Percentiles rank a stretch among this genome's conserved stretches.
Conservation (phyloP, 2,888 invertebrate species). For the Torymus texanus region DNA sequence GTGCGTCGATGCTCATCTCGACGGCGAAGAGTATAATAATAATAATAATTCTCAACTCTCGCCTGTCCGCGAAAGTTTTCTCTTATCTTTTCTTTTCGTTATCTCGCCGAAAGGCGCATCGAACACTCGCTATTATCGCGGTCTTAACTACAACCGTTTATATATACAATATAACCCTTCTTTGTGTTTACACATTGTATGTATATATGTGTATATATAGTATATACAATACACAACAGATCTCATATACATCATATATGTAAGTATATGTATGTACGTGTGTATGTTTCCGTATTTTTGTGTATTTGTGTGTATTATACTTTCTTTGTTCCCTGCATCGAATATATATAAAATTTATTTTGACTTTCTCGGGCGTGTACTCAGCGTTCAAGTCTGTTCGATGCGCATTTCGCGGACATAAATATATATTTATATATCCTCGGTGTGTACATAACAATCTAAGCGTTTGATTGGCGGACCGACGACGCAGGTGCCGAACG, state of each 20-base stretch:
- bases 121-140: neutral
- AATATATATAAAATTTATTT: neutral
- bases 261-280: too few species aligned
- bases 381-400: conserved; percentile 1
- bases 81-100: neutral
- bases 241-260: neutral
- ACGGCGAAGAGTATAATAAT: conserved; percentile 2
- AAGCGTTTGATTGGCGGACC: conserved; percentile 42
- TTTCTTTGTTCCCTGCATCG: neutral
- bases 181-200: conserved; percentile 26
- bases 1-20: conserved; percentile 13
- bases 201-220: neutral
- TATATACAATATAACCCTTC: conserved; percentile 19
- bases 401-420: conserved; percentile 31
- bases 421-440: conserved; percentile 2
- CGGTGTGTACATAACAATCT: conserved; percentile 1
- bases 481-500: conserved; percentile 55
- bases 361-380: neutral
- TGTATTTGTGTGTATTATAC: neutral
- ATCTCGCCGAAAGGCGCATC: conserved; percentile 33
- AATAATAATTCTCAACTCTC: too few species aligned
- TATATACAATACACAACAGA: neutral
- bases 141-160: neutral
- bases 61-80: neutral
- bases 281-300: neutral